Evolutionary conservation across 2,113 vertebrate species (phyloP).

Genomic region (Cochlearius cochlearius): DNA sequence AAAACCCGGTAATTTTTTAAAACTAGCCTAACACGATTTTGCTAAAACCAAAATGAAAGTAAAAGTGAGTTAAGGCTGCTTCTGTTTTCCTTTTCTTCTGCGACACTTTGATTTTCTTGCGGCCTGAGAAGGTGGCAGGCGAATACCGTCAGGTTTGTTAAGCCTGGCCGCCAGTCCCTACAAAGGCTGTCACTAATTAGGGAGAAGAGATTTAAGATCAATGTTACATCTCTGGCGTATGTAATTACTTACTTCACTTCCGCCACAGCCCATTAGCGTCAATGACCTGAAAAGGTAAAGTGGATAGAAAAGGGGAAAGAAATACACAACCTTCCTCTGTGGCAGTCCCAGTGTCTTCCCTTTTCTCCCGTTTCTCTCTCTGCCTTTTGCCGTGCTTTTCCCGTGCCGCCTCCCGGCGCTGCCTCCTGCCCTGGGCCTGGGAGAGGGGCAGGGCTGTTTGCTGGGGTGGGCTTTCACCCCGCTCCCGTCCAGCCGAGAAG

Average conservation of each 20-base stretch:
- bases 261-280: background rate
- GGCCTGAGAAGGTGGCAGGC: background rate
- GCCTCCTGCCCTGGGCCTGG: background rate
- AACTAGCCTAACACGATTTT: background rate
- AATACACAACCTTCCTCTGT: background rate
- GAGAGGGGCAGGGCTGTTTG: background rate
- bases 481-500: background rate
- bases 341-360: background rate
- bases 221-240: accelerated
- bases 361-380: background rate
- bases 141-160: background rate
- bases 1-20: background rate
- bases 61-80: background rate
- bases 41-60: background rate
- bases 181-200: background rate
- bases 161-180: background rate
- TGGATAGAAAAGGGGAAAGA: background rate
- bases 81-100: background rate
- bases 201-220: background rate
- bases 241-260: background rate
- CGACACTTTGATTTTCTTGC: background rate
- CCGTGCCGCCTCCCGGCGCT: accelerated
- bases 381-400: background rate
- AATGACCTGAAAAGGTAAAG: background rate
- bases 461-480: background rate